Evolutionary conservation across 1,140 invertebrate genomes (phyloP).

Genomic region (Hyphantria cunea): DNA sequence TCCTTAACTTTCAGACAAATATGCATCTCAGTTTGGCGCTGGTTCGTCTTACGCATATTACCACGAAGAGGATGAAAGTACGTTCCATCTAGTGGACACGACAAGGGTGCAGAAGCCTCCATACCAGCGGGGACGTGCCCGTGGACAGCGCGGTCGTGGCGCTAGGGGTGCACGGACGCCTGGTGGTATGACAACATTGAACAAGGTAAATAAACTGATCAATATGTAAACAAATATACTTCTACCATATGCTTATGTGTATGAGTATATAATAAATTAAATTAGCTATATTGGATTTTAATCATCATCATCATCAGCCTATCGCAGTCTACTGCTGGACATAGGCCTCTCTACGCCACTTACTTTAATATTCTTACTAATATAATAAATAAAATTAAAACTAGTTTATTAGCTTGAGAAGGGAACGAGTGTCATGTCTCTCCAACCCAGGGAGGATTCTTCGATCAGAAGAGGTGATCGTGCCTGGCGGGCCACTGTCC

Average conservation of each 20-base stretch:
- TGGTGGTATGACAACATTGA: conserved; percentile 85
- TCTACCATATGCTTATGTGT: background rate
- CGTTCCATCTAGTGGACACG: conserved; percentile 98
- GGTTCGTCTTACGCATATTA: conserved; percentile 98
- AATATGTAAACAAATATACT: background rate
- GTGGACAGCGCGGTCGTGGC: conserved; percentile 91
- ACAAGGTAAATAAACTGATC: conserved; percentile 67
- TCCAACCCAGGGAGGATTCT: too few relatives aligned
- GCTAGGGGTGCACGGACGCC: conserved; percentile 89
- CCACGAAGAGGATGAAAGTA: conserved; percentile 98
- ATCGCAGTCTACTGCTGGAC: too few relatives aligned
- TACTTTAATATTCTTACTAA: too few relatives aligned
- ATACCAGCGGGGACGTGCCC: conserved; percentile 93
- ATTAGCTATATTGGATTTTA: too few relatives aligned
- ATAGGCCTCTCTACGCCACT: too few relatives aligned
- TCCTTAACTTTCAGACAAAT: conserved; percentile 89
- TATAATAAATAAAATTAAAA: too few relatives aligned
- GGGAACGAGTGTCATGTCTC: too few relatives aligned
- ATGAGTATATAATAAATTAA: too few relatives aligned
- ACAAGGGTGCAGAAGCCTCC: conserved; percentile 94
- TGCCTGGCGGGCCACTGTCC: too few relatives aligned
- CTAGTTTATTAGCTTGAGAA: too few relatives aligned
- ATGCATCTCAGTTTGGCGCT: conserved; percentile 96
- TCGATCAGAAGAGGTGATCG: too few relatives aligned
- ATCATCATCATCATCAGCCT: too few relatives aligned